Evolutionary conservation across 2,888 invertebrate species (phyloP), one percentile per base, ranked within the genome.

Genomic region (Drosophila infuscata): DNA sequence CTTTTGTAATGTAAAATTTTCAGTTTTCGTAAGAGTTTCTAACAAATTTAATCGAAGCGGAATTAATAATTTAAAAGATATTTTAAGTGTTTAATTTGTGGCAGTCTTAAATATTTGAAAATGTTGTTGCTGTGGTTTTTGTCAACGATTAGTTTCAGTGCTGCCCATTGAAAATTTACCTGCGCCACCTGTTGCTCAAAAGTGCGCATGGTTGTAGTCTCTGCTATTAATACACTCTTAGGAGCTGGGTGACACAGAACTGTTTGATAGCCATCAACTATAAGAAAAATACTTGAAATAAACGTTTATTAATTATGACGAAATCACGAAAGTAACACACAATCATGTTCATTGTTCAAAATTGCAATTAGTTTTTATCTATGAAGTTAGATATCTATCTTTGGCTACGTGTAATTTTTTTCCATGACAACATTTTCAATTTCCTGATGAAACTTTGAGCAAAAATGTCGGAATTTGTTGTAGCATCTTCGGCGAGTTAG

Each of bases 141-240:
- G 46, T 20, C 46, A 52, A 32, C n/a, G 30, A 52, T 51, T 6
- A 51, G 4, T 9, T 11, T 7, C 43, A 75, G 62, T 59, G 75
- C 58, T 77, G 25, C 61, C 78, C 41, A 66, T 30, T 8, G 1
- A 0, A 11, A 7, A 5, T 15, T 0, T 8, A 2, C 0, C 4
- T 4, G 35, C 74, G 68, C 57, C 67, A 68, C 57, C 79, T 64
- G 17, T 52, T 15, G 48, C 0, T 46, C 12, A 1, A 3, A 9
- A 17, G 0, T 11, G 0, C 0, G 0, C 0, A 2, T 17, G 53
- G 73, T 64, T 74, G 8, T n/a, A 4, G 35, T 32, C 48, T 17
- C 59, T 33, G 54, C 49, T 52, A 38, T 2, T 1, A 12, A 20
- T 43, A 70, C 52, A 53, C 60, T 57, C 32, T 41, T 17, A n/a